Percentiles rank a stretch among this genome's conserved stretches.
These are phyloP conservation scores for Balanococcus diminutus DNA, from an alignment of 2,888 invertebrate species.

Conservation along the genomic window DNA sequence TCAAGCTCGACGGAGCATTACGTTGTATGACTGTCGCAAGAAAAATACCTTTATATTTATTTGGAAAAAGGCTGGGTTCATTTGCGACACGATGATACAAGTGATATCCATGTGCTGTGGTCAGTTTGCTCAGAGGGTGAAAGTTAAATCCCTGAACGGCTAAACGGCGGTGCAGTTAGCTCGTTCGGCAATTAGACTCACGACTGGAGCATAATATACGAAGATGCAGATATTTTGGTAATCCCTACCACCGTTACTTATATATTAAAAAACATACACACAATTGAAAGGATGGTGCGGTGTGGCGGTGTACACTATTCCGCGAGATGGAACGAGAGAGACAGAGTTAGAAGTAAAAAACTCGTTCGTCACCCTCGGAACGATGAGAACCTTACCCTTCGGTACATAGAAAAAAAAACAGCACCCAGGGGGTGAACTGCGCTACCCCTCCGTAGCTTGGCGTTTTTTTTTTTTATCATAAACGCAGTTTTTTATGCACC, in stretches of 20 bases:
- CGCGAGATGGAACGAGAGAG: background rate
- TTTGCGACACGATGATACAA: background rate
- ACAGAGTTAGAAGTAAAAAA: constrained; percentile 29
- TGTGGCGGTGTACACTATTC: constrained; percentile 20
- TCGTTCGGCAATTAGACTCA: background rate
- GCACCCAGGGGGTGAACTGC: constrained; percentile 53
- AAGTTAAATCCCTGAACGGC: background rate
- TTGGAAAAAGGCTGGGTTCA: background rate
- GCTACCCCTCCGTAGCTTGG: constrained; percentile 9
- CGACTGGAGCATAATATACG: background rate
- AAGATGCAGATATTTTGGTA: constrained; percentile 11
- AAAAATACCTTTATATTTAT: background rate
- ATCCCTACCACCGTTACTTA: constrained; percentile 44
- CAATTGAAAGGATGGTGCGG: constrained; percentile 49
- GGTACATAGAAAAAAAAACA: constrained; percentile 19
- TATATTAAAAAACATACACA: constrained; percentile 45
- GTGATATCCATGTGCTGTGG: background rate
- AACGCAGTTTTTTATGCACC: constrained; percentile 54
- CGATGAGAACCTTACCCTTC: constrained; percentile 27
- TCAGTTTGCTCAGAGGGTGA: background rate
- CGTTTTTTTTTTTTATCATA: constrained; percentile 47
- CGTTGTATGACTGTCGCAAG: background rate
- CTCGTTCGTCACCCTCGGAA: constrained; percentile 53
- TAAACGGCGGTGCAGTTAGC: background rate
- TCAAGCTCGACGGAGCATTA: background rate